Conservation (phyloP, 2,888 invertebrate species). For the Hydropsyche betteni region DNA sequence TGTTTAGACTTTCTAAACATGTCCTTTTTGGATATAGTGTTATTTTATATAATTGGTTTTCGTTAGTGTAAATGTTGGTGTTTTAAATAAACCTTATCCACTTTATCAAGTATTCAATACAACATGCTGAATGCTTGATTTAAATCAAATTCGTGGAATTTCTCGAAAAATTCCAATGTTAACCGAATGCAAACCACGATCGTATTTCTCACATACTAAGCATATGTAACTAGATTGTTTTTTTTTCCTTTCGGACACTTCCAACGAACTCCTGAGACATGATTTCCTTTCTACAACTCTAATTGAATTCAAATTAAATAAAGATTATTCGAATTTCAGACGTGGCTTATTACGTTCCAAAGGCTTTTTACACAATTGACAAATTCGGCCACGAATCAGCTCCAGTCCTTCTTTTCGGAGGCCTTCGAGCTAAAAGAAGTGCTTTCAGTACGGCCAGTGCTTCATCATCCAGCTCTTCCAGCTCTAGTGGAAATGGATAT, state of each 20-base stretch:
- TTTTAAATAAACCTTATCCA: not conserved
- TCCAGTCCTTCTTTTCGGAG: constrained; percentile 59
- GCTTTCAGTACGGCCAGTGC: constrained; percentile 44
- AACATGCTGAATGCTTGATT: constrained; percentile 19
- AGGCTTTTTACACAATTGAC: constrained; percentile 69
- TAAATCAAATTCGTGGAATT: constrained; percentile 51
- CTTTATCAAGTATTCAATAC: not conserved
- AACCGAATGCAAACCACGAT: constrained; percentile 5
- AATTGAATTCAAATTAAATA: not conserved
- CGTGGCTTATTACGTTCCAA: constrained; percentile 68
- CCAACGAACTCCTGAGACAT: no score
- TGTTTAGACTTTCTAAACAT: no score
- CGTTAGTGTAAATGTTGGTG: no score
- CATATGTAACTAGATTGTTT: no score
- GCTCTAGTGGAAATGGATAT: constrained; percentile 47
- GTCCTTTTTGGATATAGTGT: no score
- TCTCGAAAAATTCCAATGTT: not conserved
- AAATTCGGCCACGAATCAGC: constrained; percentile 66
- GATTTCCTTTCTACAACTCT: no score
- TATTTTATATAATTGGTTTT: no score
- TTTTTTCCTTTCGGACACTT: no score
- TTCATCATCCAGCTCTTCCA: constrained; percentile 52
- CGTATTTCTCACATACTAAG: constrained; percentile 8
- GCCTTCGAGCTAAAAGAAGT: constrained; percentile 59
- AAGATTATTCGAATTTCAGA: constrained; percentile 56